Evolutionary conservation across 2,888 invertebrate genomes (phyloP).

Genomic region (Leptopterna dolabrata): DNA sequence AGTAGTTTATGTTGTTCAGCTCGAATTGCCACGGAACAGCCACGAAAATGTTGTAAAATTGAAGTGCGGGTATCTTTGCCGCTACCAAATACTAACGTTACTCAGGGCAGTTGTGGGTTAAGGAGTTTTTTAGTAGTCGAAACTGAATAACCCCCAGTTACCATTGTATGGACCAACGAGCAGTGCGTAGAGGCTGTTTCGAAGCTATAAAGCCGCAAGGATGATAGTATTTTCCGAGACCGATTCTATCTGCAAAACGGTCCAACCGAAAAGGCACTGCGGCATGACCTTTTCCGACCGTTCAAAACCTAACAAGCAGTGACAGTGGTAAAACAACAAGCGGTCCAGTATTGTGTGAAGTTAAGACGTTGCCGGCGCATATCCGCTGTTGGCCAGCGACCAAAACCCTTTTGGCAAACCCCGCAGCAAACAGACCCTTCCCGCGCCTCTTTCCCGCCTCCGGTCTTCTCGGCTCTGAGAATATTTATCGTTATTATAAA

Average conservation of each 20-base stretch:
- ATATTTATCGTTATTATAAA: constrained; percentile 50
- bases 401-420: constrained; percentile 51
- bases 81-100: too few relatives aligned
- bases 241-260: neutral
- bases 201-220: neutral
- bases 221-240: neutral
- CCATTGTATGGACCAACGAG: too few relatives aligned
- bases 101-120: too few relatives aligned
- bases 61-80: too few relatives aligned
- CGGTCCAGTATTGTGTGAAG: constrained; percentile 26
- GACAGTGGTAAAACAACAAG: neutral
- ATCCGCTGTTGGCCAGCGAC: constrained; percentile 28
- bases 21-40: too few relatives aligned
- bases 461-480: neutral
- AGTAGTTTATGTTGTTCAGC: too few relatives aligned
- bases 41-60: too few relatives aligned
- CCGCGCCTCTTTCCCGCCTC: neutral
- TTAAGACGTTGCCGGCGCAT: constrained; percentile 30
- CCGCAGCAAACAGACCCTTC: constrained; percentile 18
- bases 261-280: neutral
- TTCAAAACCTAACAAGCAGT: constrained; percentile 22
- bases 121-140: too few relatives aligned
- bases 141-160: too few relatives aligned
- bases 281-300: neutral
- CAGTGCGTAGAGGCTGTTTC: too few relatives aligned